Conservation (phyloP, 2,888 invertebrate species). For the Thecocarcelia acutangulata region DNA sequence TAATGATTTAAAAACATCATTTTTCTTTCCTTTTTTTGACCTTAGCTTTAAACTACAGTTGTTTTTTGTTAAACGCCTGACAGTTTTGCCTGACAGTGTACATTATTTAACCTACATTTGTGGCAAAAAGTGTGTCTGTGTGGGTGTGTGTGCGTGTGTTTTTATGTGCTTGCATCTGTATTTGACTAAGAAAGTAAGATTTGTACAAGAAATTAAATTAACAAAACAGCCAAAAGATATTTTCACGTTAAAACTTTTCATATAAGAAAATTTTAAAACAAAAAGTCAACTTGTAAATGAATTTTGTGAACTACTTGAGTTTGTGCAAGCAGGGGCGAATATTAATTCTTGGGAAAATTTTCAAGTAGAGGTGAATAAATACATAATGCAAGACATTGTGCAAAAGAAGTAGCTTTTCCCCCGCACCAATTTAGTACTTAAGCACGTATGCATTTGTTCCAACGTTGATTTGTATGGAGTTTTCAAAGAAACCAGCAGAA, state of each 20-base stretch:
- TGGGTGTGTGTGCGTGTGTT: not conserved
- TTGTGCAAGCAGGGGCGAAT: no score
- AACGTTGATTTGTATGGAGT: not conserved
- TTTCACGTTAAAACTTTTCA: slow-evolving; percentile 32
- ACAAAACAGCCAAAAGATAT: slow-evolving; percentile 48
- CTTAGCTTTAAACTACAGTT: no score
- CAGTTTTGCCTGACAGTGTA: no score
- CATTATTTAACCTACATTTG: no score
- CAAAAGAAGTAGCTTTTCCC: not conserved
- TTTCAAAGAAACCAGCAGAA: slow-evolving; percentile 2
- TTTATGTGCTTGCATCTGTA: not conserved
- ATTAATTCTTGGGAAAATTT: not conserved
- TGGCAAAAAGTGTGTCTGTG: not conserved
- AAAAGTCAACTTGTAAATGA: slow-evolving; percentile 32
- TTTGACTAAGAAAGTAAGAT: no score
- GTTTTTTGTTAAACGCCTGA: no score
- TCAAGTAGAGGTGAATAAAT: no score
- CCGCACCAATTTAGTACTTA: not conserved
- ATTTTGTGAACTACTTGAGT: not conserved
- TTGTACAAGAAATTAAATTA: slow-evolving; percentile 42
- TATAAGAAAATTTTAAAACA: not conserved
- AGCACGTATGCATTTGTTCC: slow-evolving; percentile 1
- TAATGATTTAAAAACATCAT: no score
- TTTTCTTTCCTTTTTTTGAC: no score
- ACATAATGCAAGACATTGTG: no score